Percentiles rank a stretch among this genome's conserved stretches.
phyloP scores from a whole-genome alignment of 2,888 invertebrate genomes.

The Polia nebulosa region DNA sequence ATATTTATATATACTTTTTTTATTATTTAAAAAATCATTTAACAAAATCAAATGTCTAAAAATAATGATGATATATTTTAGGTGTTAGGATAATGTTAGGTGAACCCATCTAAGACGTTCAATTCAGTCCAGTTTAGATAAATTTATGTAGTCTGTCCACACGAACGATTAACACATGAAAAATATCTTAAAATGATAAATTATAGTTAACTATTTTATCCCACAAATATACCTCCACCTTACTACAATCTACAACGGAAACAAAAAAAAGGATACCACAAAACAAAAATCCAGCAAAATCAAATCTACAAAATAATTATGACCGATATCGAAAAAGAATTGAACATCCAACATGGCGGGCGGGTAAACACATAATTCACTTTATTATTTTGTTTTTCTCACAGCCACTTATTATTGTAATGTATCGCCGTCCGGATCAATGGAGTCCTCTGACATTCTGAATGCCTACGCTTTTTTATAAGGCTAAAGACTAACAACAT shows the following conservation, averaged over 20 bases:
- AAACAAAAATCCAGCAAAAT: constrained; percentile 34
- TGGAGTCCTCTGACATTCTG: constrained; percentile 24
- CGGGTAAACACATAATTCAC: constrained; percentile 61
- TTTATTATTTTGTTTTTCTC: constrained; percentile 58
- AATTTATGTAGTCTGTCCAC: too few relatives aligned
- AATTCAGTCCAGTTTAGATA: too few relatives aligned
- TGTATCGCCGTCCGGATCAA: constrained; percentile 37
- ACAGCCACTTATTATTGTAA: constrained; percentile 25
- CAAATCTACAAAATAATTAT: constrained; percentile 49
- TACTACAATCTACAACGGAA: neutral
- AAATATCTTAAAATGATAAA: too few relatives aligned
- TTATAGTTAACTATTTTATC: neutral
- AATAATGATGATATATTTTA: too few relatives aligned
- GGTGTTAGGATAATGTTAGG: too few relatives aligned
- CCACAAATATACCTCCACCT: neutral
- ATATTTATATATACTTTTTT: too few relatives aligned
- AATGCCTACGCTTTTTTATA: constrained; percentile 26
- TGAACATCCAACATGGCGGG: constrained; percentile 25
- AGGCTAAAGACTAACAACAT: constrained; percentile 5
- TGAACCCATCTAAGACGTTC: too few relatives aligned
- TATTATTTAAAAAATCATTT: too few relatives aligned
- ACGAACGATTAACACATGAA: too few relatives aligned
- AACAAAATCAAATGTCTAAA: too few relatives aligned
- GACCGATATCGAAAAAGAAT: constrained; percentile 38
- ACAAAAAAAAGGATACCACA: constrained; percentile 8